These are phyloP conservation scores for Pogoniulus pusillus DNA, from an alignment of 2,797 vertebrate genomes.

Conservation along the genomic window DNA sequence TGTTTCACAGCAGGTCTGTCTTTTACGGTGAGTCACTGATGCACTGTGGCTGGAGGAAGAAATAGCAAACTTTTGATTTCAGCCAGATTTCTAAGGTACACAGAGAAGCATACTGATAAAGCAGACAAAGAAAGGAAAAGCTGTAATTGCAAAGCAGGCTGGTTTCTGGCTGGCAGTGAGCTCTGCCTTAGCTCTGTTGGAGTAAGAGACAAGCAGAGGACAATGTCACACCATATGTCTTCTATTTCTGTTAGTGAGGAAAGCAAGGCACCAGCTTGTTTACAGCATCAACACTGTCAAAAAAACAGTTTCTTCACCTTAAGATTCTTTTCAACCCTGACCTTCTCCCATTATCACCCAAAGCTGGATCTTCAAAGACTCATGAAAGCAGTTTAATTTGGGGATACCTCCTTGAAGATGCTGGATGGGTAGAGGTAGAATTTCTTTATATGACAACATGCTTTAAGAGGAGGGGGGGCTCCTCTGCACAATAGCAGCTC, in stretches of 20 bases:
- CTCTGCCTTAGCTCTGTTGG: not conserved
- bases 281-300: not conserved
- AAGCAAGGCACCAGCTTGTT: not conserved
- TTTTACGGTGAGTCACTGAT: conserved; percentile 17
- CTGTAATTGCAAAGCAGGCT: not conserved
- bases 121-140: not conserved
- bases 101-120: not conserved
- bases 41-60: not conserved
- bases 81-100: not conserved
- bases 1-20: conserved; percentile 12
- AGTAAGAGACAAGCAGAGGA: not conserved
- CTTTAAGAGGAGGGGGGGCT: not conserved
- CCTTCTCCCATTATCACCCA: not conserved
- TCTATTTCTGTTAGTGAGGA: not conserved
- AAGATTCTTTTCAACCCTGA: not conserved
- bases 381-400: not conserved
- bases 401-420: not conserved
- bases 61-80: conserved; percentile 23
- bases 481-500: fast-evolving
- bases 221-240: fast-evolving
- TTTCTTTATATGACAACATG: not conserved
- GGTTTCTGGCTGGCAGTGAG: not conserved
- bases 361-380: not conserved
- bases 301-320: not conserved
- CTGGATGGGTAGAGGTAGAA: not conserved